Evolutionary conservation across 2,113 vertebrate genomes (phyloP), one percentile per base, ranked within the genome.

Genomic region (Charadrius vociferus): DNA sequence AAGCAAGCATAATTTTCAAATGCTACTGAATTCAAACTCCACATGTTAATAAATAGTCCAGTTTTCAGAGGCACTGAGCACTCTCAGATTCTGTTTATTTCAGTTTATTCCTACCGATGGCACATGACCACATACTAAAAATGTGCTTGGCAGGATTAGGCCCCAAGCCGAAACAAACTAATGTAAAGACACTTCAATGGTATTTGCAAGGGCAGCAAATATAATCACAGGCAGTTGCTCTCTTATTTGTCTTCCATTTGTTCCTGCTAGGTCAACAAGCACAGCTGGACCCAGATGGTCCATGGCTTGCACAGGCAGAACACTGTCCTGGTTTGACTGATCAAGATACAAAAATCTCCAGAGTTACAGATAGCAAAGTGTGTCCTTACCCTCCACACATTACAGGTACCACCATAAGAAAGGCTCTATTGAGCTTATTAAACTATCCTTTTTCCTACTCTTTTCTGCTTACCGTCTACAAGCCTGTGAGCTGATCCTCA

Each of bases 81-180:
- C 36, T 75, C 34, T 79, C 62, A 68, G 30, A 79, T 91, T 84
- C 66, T 85, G 53, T 94, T 95, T 75, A 56, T 84, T 92, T 95
- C 71, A 55, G 6, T 88, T 90, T 85, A 43, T 82, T 93, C 66
- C 50, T 86, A 81, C 10, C 77, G n/a, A 87, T 85, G 84, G 45
- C 86, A 87, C 58, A 85, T 17, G 62, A 72, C 62, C 66, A 58
- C 36, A 29, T 73, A 50, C 53, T 95, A 97, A 97, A 97, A 86
- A 81, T 92, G 61, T 81, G 19, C 66, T 86, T 96, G 77, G 91
- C 80, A 94, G 66, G 84, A 94, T 93, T 89, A 93, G 78, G 22
- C 62, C 83, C 6, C 24, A 78, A 63, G 52, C 68, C 0, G 72
- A 97, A 96, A 89, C 50, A 91, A 96, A 89, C 56, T 72, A 52